Evolutionary conservation across 2,113 vertebrate genomes (phyloP).

Genomic region (Delphinus delphis): DNA sequence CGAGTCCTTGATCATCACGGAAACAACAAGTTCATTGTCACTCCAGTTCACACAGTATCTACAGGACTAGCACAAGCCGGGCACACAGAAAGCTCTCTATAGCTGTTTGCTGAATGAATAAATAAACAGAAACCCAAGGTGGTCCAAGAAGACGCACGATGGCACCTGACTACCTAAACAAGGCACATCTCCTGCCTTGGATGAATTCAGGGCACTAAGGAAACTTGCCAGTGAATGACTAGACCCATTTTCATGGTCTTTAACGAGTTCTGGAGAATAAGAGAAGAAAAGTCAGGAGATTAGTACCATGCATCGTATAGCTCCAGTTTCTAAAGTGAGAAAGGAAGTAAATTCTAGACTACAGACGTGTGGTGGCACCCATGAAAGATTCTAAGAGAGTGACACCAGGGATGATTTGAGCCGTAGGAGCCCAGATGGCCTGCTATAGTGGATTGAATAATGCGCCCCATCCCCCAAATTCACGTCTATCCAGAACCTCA

Average conservation of each 20-base stretch:
- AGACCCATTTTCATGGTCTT: neutral
- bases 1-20: neutral
- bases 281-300: neutral
- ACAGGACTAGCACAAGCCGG: neutral
- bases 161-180: neutral
- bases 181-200: neutral
- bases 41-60: neutral
- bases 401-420: neutral
- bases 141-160: neutral
- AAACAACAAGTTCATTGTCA: neutral
- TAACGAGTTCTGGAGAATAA: neutral
- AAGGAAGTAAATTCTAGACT: neutral
- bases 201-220: neutral
- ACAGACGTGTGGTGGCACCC: neutral
- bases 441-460: neutral
- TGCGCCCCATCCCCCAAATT: neutral
- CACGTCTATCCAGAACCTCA: neutral
- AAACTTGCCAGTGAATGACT: neutral
- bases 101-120: neutral
- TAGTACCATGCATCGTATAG: neutral
- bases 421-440: neutral
- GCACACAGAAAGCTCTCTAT: neutral
- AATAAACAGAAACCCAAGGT: neutral
- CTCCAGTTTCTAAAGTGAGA: neutral
- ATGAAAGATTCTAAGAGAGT: neutral